Evolutionary conservation across 2,797 vertebrate species (phyloP), one percentile per base, ranked within the genome.

Genomic region (Epinephelus awoara): DNA sequence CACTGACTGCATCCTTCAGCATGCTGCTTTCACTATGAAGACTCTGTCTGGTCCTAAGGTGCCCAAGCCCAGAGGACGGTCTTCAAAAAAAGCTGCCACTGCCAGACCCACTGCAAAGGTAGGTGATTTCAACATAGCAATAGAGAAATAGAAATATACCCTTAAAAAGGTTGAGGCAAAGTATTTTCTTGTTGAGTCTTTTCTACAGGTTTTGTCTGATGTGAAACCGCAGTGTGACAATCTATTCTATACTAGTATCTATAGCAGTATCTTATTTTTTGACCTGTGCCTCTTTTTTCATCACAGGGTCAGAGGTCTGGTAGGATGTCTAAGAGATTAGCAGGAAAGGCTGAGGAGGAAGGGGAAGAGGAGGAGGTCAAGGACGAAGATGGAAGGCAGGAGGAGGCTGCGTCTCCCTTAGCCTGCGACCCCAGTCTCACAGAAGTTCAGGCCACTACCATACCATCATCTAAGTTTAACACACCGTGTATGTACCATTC

Each of bases 401-500:
- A 96, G 75, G 94, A 91, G 75, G 78, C 92, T 86, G 90, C 95
- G 0, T 94, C 97, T 3, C 94, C 96, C 77, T 94, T 95, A 96
- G 95, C 95, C 82, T 96, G 95, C 63, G 96, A 97, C 94, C 96
- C 97, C 94, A 96, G 96, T 94, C 96, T 96, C 96, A 97, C 96
- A 93, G 97, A 97, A 88, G 96, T 95, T 93, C 96, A 96, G 95
- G 93, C 96, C 90, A 85, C 97, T 92, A 93, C 97, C 91, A 95
- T 94, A 91, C 91, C 96, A 89, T 91, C 97, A 85, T 89, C 98
- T 94, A 91, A 96, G 91, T 96, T 97, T 92, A 94, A 93, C 96
- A 97, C 96, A 88, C 77, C 90, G 97, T 97, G 98, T 99, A 99
- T 95, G 98, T 99, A 98, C 97, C 93, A 88, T 93, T 93, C 90